Evolutionary conservation across 1,140 invertebrate species (phyloP), one percentile per base, ranked within the genome.

Genomic region (Copidosoma floridanum): DNA sequence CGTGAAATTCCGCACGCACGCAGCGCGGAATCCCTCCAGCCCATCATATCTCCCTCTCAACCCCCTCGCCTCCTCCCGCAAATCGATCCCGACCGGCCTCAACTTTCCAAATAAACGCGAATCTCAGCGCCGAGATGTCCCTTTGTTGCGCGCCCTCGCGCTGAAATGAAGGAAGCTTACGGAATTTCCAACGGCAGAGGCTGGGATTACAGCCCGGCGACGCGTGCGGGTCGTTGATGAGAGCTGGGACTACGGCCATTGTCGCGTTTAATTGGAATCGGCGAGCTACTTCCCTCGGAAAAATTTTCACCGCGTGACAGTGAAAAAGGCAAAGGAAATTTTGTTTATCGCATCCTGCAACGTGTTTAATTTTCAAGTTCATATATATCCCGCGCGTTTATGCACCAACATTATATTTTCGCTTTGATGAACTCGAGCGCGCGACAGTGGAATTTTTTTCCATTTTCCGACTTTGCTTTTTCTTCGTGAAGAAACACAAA

Each of bases 1-100:
- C 73, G 71, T 59, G 67, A 73, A 77, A 77, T 78, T 76, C 75
- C 72, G 50, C 40, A 70, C 71, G 67, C 69, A 77, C 68, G 67
- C 69, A 69, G 64, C 57, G 61, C 65, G 68, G 66, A 72, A 75
- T 67, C n/a, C n/a, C n/a, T n/a, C n/a, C n/a, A n/a, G n/a, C n/a
- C n/a, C n/a, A n/a, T n/a, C n/a, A n/a, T n/a, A n/a, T n/a, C n/a
- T n/a, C n/a, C n/a, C n/a, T n/a, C n/a, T n/a, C n/a, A n/a, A n/a
- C n/a, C n/a, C n/a, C n/a, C n/a, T 61, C 65, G 57, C 56, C 51
- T 37, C 21, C 27, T 18, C 26, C 46, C 43, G 26, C 56, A 53
- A 60, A 57, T 51, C 23, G 35, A 32, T 58, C 59, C 59, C 11
- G 50, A 62, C 66, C 61, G 52, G n/a, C 18, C 40, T 59, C 41